Base-by-base conservation (phyloP, 2,888 invertebrate genomes). In the Drosophila yooni region DNA sequence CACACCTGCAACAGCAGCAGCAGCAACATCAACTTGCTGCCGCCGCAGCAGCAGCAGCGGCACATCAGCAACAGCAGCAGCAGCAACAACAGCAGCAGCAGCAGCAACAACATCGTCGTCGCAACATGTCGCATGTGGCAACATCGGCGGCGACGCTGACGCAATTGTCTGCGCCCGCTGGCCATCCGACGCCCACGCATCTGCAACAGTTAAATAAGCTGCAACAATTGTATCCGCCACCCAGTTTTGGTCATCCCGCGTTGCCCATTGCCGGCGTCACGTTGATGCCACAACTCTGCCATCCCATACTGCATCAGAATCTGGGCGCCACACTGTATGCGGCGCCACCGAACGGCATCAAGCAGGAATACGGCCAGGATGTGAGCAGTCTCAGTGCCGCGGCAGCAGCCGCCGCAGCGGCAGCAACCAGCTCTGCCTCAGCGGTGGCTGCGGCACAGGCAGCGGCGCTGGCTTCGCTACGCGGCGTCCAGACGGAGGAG, bases 261-360 rank as follows among this genome's bases (percentile, higher is more conserved):
- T 60, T 92, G 72, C 92, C 92, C 54, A 91, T 92, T 46, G 83
- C 92, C 58, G 85, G 92, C 62, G 92, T 92, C 15, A 82, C 92
- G 62, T 77, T 92, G 70, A 92, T 92, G 92, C 92, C 92, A 13
- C 91, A 92, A 65, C 84, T 92, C 63, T 92, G 92, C 80, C 91
- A 92, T 81, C 91, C 91, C 52, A 92, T 92, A 31, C 71, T 92
- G 78, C 91, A 92, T 81, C 91, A 92, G 78, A 92, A 92, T 75
- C 75, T 92, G 74, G 87, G 92, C 71, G 91, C 92, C 65, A 70
- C 88, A 25, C 70, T 92, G 46, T 92, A 92, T 51, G 78, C 83
- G n/a, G 86, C 81, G 18, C 85, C 91, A 46, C 87, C 92, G 31
- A 92, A 92, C 61, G 92, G 92, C 71, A 92, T 92, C 62, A 92